A percentile compares a stretch with the other conserved stretches of the same genome.
These are phyloP conservation scores for Podiceps cristatus DNA, from an alignment of 2,113 vertebrate genomes.

Conservation along the genomic window DNA sequence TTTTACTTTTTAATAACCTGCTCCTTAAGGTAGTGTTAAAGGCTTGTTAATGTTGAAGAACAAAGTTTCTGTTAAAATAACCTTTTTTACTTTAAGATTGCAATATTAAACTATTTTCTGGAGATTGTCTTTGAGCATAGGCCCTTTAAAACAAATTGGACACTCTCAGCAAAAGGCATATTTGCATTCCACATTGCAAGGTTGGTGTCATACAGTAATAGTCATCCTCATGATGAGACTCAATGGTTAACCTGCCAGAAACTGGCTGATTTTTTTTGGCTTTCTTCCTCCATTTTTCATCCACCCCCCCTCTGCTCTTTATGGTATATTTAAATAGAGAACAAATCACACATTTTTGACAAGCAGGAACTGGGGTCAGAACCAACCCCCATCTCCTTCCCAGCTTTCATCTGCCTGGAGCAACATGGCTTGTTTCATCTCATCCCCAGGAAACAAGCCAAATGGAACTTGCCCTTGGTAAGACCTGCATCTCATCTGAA, in stretches of 20 bases:
- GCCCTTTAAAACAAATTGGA: not conserved
- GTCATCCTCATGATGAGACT: not conserved
- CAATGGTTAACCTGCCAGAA: conserved; percentile 45
- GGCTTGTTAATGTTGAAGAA: not conserved
- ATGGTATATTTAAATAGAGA: conserved; percentile 25
- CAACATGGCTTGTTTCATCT: conserved; percentile 36
- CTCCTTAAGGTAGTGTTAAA: not conserved
- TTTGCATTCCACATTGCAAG: not conserved
- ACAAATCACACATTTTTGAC: conserved; percentile 56
- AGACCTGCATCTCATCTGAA: not conserved
- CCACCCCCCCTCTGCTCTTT: not conserved
- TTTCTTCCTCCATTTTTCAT: conserved; percentile 60
- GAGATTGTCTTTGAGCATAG: not conserved
- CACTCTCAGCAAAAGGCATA: not conserved
- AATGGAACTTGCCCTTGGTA: not conserved
- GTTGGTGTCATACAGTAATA: not conserved
- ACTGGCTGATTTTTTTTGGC: conserved; percentile 43
- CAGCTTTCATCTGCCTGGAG: conserved; percentile 49
- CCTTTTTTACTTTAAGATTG: not conserved
- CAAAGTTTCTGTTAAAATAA: not conserved
- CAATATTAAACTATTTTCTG: not conserved
- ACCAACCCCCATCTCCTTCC: conserved; percentile 25
- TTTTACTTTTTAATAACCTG: not conserved
- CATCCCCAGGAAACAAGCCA: conserved; percentile 41
- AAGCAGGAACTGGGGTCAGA: conserved; percentile 51